Conservation (phyloP, 1,140 invertebrate species). For the Habropoda laboriosa region DNA sequence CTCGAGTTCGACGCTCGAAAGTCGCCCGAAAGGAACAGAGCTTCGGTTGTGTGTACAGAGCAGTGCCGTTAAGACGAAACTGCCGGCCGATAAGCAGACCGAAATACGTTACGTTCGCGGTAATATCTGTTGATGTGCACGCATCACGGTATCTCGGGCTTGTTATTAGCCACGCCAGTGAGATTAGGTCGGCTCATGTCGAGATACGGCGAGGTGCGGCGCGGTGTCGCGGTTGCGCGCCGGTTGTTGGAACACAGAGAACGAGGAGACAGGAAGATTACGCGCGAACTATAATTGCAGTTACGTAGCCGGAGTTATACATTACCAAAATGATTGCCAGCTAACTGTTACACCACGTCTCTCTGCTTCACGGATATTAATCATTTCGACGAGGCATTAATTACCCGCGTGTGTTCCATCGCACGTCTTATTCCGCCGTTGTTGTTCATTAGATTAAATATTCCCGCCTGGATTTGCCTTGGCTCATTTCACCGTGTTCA, state of each 20-base stretch:
- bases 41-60: neutral
- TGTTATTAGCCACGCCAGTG: slow-evolving; percentile 30
- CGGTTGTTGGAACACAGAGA: neutral
- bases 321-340: slow-evolving; percentile 38
- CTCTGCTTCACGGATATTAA: neutral
- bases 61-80: neutral
- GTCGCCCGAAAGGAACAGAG: slow-evolving; percentile 1
- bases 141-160: slow-evolving; percentile 37
- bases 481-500: too few species aligned
- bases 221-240: neutral
- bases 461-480: neutral
- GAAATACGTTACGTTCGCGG: slow-evolving; percentile 9
- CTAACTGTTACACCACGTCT: neutral
- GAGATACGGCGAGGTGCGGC: too few species aligned
- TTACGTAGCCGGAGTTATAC: slow-evolving; percentile 38
- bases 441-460: neutral
- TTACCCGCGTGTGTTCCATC: neutral
- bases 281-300: slow-evolving; percentile 44
- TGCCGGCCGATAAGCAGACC: slow-evolving; percentile 15
- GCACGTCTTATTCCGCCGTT: neutral
- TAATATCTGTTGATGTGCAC: slow-evolving; percentile 48
- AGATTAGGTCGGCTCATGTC: slow-evolving; percentile 38
- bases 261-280: slow-evolving; percentile 39
- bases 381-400: slow-evolving; percentile 7
- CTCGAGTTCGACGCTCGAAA: neutral